These are phyloP conservation scores for Drosophila borealis DNA, from an alignment of 2,888 invertebrate genomes.

Conservation along the genomic window DNA sequence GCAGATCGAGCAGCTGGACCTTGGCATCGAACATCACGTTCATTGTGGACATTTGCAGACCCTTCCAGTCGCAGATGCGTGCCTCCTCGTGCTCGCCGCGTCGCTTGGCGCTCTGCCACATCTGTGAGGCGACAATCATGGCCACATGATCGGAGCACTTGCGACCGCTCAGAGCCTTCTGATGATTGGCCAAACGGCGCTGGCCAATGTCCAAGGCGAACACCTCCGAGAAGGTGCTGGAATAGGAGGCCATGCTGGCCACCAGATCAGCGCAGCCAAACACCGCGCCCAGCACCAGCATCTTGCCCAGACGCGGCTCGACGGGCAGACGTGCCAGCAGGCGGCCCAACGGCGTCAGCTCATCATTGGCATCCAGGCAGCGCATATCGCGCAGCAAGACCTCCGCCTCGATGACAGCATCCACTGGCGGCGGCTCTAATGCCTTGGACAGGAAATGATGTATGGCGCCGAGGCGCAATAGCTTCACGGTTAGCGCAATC, in stretches of 20 bases:
- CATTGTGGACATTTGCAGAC: conserved; percentile 94
- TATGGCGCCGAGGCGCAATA: conserved; percentile 95
- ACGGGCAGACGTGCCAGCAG: conserved; percentile 97
- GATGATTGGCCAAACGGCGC: conserved; percentile 92
- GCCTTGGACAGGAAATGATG: conserved; percentile 98
- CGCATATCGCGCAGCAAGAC: conserved; percentile 93
- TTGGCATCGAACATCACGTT: conserved; percentile 97
- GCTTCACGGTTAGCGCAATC: conserved; percentile 93
- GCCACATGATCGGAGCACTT: conserved; percentile 98
- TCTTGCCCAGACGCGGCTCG: conserved; percentile 98
- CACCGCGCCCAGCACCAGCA: conserved; percentile 97
- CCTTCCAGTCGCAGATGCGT: conserved; percentile 96
- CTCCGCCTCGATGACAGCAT: conserved; percentile 99
- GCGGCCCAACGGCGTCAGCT: conserved; percentile 96
- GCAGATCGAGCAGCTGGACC: conserved; percentile 88
- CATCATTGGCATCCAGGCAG: conserved; percentile 94
- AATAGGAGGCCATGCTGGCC: conserved; percentile 97
- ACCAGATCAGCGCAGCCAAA: conserved; percentile 96
- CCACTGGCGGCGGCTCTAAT: conserved; percentile 97
- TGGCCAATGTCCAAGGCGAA: conserved; percentile 92
- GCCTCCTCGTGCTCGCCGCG: conserved; percentile 91
- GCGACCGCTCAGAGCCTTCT: conserved; percentile 94
- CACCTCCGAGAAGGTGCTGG: conserved; percentile 97
- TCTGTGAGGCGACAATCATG: conserved; percentile 95
- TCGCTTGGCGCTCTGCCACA: conserved; percentile 90